A percentile compares a stretch with the other conserved stretches of the same genome.
phyloP scores from a whole-genome alignment of 1,140 invertebrate genomes.

The Prorops nasuta region DNA sequence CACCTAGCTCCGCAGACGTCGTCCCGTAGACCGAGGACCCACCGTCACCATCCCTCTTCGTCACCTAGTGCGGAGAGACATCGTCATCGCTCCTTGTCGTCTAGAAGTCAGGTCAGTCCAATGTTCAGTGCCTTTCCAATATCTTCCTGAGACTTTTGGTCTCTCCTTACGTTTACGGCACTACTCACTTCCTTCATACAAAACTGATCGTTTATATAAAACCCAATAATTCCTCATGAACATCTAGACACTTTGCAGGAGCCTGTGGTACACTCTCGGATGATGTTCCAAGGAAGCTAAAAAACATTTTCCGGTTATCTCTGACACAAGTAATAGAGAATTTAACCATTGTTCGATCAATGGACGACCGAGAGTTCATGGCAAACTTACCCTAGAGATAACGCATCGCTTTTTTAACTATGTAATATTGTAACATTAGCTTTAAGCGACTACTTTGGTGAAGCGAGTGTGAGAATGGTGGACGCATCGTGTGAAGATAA shows the following conservation, averaged over 20 bases:
- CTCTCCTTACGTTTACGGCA: conserved; percentile 4
- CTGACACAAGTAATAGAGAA: too few species aligned
- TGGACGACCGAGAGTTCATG: too few species aligned
- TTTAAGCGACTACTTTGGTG: too few species aligned
- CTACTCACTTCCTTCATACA: conserved; percentile 2
- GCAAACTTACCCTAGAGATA: too few species aligned
- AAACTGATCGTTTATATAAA: conserved; percentile 10
- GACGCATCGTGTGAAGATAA: too few species aligned
- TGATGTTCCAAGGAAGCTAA: too few species aligned
- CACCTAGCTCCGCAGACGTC: conserved; percentile 54
- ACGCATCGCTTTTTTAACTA: too few species aligned
- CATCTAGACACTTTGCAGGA: conserved; percentile 3
- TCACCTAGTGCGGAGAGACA: conserved; percentile 45
- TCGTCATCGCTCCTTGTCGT: conserved; percentile 38
- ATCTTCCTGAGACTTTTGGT: conserved; percentile 9
- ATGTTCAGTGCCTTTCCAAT: conserved; percentile 10
- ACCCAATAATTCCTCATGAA: too few species aligned
- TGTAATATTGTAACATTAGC: too few species aligned
- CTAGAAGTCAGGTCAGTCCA: conserved; percentile 52
- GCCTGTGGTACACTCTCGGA: conserved; percentile 14
- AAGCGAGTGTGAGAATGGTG: too few species aligned
- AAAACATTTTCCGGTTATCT: too few species aligned
- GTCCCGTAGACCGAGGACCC: conserved; percentile 48
- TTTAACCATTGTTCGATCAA: too few species aligned
- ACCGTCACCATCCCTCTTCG: conserved; percentile 43